phyloP scores from a whole-genome alignment of 2,888 invertebrate species.

The Drosophila mercatorum region DNA sequence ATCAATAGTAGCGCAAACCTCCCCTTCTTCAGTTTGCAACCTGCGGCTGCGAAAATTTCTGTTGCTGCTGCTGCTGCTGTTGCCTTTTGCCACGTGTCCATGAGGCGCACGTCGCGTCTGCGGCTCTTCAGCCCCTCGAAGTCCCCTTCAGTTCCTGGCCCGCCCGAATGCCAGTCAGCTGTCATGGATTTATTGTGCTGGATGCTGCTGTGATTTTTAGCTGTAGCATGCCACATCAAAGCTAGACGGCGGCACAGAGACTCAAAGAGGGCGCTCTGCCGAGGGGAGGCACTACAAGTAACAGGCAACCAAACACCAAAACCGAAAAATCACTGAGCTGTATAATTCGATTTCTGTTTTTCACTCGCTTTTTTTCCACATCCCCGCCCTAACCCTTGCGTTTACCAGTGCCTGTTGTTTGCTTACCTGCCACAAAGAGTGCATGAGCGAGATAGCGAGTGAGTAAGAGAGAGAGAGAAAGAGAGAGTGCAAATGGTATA shows the following conservation, averaged over 20 bases:
- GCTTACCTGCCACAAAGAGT: constrained; percentile 60
- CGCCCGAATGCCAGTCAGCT: constrained; percentile 64
- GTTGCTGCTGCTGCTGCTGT: constrained; percentile 1
- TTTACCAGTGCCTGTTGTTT: constrained; percentile 47
- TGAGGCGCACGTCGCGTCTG: constrained; percentile 47
- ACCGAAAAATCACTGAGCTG: constrained; percentile 82
- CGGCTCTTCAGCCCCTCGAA: constrained; percentile 26
- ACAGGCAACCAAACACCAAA: constrained; percentile 78
- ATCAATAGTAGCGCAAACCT: constrained; percentile 65
- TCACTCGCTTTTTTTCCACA: constrained; percentile 65
- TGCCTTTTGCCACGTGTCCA: constrained; percentile 50
- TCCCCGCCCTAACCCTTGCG: constrained; percentile 10
- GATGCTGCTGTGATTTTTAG: constrained; percentile 71
- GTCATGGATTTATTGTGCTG: constrained; percentile 73
- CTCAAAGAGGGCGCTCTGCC: neutral
- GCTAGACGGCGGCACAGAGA: constrained; percentile 19
- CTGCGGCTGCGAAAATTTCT: constrained; percentile 44
- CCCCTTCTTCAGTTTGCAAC: neutral
- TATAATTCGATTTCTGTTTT: constrained; percentile 83
- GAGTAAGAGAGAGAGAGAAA: neutral
- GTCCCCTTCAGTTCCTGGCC: too few species aligned
- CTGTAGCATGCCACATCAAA: constrained; percentile 74
- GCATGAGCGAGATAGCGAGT: neutral
- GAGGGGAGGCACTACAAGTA: constrained; percentile 48
- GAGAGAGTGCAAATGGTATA: constrained; percentile 40